Percentiles rank a stretch among this genome's conserved stretches.
Conservation (phyloP, 2,797 vertebrate genomes). For the Cryptoblepharus egeriae region DNA sequence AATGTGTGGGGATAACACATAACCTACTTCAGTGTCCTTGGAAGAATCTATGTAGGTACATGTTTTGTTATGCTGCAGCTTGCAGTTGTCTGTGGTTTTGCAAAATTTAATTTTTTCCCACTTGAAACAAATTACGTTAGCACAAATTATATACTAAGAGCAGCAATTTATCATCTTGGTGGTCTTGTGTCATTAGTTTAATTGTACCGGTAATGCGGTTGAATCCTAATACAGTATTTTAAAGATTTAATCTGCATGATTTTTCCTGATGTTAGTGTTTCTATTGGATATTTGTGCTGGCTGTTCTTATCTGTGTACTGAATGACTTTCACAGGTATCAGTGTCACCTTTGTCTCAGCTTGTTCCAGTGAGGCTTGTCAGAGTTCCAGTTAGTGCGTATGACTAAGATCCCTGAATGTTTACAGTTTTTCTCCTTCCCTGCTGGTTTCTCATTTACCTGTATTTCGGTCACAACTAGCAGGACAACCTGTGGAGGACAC, state of each 20-base stretch:
- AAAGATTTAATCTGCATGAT: background rate
- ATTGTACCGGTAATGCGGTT: background rate
- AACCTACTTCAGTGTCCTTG: background rate
- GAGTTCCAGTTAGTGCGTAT: background rate
- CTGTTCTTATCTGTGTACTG: constrained; percentile 6
- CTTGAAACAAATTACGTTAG: constrained; percentile 26
- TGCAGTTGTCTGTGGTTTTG: constrained; percentile 12
- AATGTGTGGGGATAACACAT: background rate
- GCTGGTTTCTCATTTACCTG: background rate
- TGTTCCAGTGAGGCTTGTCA: background rate
- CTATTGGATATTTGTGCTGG: constrained; percentile 3
- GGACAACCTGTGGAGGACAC: too few relatives aligned
- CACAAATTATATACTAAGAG: background rate
- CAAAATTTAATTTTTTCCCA: constrained; percentile 1
- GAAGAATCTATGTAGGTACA: background rate
- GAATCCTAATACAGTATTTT: constrained; percentile 10
- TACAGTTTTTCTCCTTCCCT: background rate
- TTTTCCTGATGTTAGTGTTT: constrained; percentile 1
- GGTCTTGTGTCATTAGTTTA: background rate
- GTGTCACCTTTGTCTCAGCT: constrained; percentile 27
- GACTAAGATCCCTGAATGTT: background rate
- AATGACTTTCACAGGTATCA: constrained; percentile 31
- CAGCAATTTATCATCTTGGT: background rate
- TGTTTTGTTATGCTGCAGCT: constrained; percentile 14
- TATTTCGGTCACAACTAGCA: too few relatives aligned